Base-by-base conservation (phyloP, 1,140 invertebrate species). In the Galleria mellonella region DNA sequence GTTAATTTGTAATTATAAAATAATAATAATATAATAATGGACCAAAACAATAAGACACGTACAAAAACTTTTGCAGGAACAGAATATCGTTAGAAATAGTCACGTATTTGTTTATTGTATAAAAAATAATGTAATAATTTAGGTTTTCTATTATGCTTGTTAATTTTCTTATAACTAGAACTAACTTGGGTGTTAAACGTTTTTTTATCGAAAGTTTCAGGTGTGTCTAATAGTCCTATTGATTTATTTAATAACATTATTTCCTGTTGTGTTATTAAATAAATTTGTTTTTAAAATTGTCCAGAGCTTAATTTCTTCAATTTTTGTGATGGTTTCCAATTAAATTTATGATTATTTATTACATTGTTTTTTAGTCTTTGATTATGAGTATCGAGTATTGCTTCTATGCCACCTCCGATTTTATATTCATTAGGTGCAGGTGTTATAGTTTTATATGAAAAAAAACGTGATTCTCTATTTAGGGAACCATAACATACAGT, bases 391-490 rank as follows among this genome's bases (percentile, higher is more conserved):
- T 30, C 29, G 52, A 83, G 59, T 43, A 82, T 55, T 8, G 45
- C 58, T 65, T 81, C 75, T 35, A 84, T 44, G 13, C 75, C 77
- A 29, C 55, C 51, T 7, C 32, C 28, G 13, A 73, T 45, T 28
- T 53, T 46, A 56, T 81, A 84, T 43, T 57, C 47, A 43, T 78
- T 81, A 10, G 75, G 74, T 5, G 70, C 51, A 3, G 81, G 81
- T 12, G 29, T 60, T 10, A 54, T 29, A 23, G 30, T 51, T 9
- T 2, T n/a, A 33, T 10, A 15, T 2, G 10, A 6, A 9, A 36
- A 38, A 55, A 84, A 82, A 35, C 77, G 67, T 46, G 31, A 15
- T 1, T 45, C 41, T 35, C 69, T 57, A 37, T 10, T 51, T 29
- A 76, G 36, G 3, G 79, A 72, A 9, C 75, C 75, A n/a, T 33